Conservation (phyloP, 2,113 vertebrate species). For the Cheilinus undulatus region DNA sequence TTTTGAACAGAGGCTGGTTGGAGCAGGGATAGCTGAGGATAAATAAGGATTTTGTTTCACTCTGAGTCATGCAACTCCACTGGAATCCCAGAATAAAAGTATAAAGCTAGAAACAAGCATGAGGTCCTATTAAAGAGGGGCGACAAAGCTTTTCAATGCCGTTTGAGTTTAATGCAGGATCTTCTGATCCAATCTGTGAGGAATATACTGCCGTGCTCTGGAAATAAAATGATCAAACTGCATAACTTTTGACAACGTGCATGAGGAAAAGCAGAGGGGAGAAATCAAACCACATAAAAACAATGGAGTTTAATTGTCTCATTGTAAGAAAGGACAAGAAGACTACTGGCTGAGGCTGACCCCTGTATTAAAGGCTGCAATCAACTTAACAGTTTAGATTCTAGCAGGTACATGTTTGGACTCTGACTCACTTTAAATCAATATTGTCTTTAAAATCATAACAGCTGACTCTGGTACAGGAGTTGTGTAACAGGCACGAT, state of each 20-base stretch:
- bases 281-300: too few species aligned
- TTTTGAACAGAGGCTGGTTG: not conserved
- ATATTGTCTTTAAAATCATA: constrained; percentile 5
- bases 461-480: constrained; percentile 16
- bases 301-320: not conserved
- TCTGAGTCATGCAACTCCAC: not conserved
- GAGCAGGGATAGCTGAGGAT: not conserved
- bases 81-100: not conserved
- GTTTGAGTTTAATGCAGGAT: not conserved
- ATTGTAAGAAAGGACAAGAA: not conserved
- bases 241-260: not conserved
- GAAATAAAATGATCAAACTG: not conserved
- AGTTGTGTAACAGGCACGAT: constrained; percentile 48
- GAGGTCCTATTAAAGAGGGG: not conserved
- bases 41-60: not conserved
- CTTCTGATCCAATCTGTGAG: not conserved
- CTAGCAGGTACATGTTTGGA: not conserved
- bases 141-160: not conserved
- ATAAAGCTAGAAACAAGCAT: not conserved
- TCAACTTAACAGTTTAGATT: not conserved
- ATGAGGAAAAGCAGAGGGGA: not conserved
- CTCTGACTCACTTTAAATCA: not conserved
- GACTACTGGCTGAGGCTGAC: not conserved
- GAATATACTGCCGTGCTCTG: not conserved
- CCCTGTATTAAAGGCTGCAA: not conserved